Conservation (phyloP, 2,888 invertebrate genomes). For the Lithosia quadra region DNA sequence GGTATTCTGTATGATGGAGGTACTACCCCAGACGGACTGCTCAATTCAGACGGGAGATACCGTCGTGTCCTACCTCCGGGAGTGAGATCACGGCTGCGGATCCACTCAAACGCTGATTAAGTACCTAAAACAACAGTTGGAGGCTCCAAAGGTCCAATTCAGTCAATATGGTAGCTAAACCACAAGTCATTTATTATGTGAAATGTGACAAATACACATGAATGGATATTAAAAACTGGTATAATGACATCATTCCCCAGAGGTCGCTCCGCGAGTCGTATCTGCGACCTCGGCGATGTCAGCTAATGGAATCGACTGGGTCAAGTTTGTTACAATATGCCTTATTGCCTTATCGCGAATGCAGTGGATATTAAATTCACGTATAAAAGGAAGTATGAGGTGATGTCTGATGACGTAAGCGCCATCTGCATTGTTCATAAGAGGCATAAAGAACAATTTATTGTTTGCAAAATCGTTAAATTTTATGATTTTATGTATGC, state of each 20-base stretch:
- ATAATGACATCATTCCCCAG: constrained; percentile 21
- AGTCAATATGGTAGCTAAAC: not conserved
- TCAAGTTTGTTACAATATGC: constrained; percentile 41
- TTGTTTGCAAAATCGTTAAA: not conserved
- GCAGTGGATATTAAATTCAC: not conserved
- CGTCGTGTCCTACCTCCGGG: too few relatives aligned
- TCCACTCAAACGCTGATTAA: too few relatives aligned
- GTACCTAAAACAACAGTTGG: too few relatives aligned
- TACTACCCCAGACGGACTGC: too few relatives aligned
- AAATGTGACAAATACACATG: not conserved
- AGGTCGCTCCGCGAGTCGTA: constrained; percentile 14
- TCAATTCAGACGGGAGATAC: too few relatives aligned
- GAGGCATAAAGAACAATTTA: not conserved
- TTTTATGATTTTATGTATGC: not conserved
- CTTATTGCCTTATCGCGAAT: constrained; percentile 39
- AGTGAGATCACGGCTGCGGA: too few relatives aligned
- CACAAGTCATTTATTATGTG: not conserved
- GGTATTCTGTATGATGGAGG: too few relatives aligned
- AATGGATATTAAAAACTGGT: constrained; percentile 7
- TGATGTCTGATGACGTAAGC: constrained; percentile 4
- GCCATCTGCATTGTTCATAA: not conserved
- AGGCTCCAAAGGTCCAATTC: too few relatives aligned
- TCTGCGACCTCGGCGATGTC: constrained; percentile 20
- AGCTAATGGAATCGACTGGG: constrained; percentile 31
- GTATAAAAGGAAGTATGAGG: constrained; percentile 5